phyloP scores from a whole-genome alignment of 92 coral and sea anemone genomes.

The Chrysogorgia sp. region DNA sequence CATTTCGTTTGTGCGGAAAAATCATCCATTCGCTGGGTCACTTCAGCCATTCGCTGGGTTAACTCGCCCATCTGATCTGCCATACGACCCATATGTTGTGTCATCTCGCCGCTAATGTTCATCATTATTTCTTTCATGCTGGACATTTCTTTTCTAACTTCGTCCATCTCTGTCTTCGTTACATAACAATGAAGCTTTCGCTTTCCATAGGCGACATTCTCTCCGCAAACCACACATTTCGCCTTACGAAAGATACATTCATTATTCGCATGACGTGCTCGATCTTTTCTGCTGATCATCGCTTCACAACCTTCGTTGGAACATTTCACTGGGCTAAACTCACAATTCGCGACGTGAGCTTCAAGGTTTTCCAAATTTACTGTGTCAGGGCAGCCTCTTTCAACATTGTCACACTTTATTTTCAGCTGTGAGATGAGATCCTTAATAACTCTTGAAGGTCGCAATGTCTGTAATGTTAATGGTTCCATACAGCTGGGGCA shows the following conservation, averaged over 20 bases:
- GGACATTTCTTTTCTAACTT: not conserved
- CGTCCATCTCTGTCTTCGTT: slow-evolving; percentile 1
- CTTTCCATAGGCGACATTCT: not conserved
- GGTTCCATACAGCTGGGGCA: slow-evolving; percentile 23
- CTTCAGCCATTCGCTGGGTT: not conserved
- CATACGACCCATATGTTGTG: not conserved
- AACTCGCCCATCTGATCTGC: not conserved
- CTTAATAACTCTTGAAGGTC: slow-evolving; percentile 48
- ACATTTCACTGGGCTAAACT: slow-evolving; percentile 51
- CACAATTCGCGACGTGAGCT: slow-evolving; percentile 39
- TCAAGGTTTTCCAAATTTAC: slow-evolving; percentile 45
- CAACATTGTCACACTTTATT: slow-evolving; percentile 51
- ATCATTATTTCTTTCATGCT: not conserved
- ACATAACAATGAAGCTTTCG: not conserved
- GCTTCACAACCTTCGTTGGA: slow-evolving; percentile 46
- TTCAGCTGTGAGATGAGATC: slow-evolving; percentile 53
- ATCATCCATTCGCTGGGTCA: too few species aligned
- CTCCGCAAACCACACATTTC: not conserved
- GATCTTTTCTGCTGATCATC: not conserved
- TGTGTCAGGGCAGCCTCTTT: slow-evolving; percentile 46
- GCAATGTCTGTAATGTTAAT: slow-evolving; percentile 26
- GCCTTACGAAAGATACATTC: slow-evolving; percentile 3
- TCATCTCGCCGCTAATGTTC: not conserved
- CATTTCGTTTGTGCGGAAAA: too few species aligned
- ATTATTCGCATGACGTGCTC: not conserved